These are phyloP conservation scores for Oreochromis tanganicae DNA, from an alignment of 2,113 vertebrate genomes.

Conservation along the genomic window DNA sequence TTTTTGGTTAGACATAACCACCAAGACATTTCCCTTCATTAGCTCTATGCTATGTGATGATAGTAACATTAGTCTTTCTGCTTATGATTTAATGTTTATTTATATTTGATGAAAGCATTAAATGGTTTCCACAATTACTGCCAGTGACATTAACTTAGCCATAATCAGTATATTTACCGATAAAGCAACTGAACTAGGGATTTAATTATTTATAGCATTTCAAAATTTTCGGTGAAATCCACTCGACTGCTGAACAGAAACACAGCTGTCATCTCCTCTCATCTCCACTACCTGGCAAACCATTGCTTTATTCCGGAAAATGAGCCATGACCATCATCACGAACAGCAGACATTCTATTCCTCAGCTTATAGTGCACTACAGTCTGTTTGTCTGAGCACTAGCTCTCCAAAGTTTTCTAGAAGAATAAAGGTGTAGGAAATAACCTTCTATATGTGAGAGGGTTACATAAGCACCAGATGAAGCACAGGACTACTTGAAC, in stretches of 20 bases:
- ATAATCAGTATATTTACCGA: not conserved
- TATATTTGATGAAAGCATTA: not conserved
- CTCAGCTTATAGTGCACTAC: constrained; percentile 12
- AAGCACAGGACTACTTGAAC: not conserved
- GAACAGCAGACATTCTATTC: constrained; percentile 13
- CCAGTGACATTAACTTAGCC: not conserved
- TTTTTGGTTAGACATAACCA: not conserved
- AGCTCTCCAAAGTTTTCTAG: not conserved
- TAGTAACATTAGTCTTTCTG: not conserved
- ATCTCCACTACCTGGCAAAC: not conserved
- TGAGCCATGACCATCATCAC: constrained; percentile 38
- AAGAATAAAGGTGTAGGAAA: constrained; percentile 17
- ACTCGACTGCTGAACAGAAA: not conserved
- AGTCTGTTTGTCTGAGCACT: not conserved
- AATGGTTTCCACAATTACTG: not conserved
- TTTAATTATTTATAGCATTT: not conserved
- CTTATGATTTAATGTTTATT: not conserved
- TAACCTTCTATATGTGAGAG: not conserved
- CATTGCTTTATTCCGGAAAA: constrained; percentile 21
- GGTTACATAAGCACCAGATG: constrained; percentile 32
- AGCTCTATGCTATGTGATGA: not conserved
- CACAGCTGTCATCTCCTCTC: not conserved
- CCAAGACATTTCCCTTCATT: not conserved
- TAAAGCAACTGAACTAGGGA: not conserved
- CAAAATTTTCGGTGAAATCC: not conserved